These are phyloP conservation scores for Psophia crepitans DNA, from an alignment of 2,113 vertebrate species.

Conservation along the genomic window DNA sequence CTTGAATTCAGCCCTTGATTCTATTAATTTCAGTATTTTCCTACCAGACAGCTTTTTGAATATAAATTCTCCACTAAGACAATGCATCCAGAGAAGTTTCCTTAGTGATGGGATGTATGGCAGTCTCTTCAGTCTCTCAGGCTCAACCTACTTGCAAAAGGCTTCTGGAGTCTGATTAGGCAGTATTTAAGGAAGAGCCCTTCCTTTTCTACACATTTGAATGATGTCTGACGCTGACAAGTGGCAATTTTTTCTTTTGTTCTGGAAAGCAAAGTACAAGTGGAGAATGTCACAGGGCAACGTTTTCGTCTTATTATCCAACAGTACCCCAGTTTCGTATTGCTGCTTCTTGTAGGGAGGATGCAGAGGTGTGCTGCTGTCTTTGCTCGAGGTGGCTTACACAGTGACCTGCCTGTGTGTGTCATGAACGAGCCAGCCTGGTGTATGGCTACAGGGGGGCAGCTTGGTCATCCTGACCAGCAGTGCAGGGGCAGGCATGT, in stretches of 20 bases:
- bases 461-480: not conserved
- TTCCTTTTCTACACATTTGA: not conserved
- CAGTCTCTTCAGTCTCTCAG: not conserved
- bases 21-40: not conserved
- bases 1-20: not conserved
- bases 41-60: not conserved
- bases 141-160: not conserved
- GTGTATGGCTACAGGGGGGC: not conserved
- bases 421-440: not conserved
- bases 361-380: not conserved
- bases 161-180: not conserved
- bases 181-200: not conserved
- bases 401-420: not conserved
- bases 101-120: not conserved
- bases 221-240: not conserved
- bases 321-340: not conserved
- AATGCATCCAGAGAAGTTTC: not conserved
- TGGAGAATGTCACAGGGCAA: not conserved
- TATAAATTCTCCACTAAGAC: not conserved
- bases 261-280: not conserved
- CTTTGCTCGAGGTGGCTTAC: not conserved
- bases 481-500: not conserved
- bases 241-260: not conserved
- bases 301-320: not conserved
- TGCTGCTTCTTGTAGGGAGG: not conserved